A percentile compares a stretch with the other conserved stretches of the same genome.
Conservation (phyloP, 2,113 vertebrate species). For the Carassius carassius region DNA sequence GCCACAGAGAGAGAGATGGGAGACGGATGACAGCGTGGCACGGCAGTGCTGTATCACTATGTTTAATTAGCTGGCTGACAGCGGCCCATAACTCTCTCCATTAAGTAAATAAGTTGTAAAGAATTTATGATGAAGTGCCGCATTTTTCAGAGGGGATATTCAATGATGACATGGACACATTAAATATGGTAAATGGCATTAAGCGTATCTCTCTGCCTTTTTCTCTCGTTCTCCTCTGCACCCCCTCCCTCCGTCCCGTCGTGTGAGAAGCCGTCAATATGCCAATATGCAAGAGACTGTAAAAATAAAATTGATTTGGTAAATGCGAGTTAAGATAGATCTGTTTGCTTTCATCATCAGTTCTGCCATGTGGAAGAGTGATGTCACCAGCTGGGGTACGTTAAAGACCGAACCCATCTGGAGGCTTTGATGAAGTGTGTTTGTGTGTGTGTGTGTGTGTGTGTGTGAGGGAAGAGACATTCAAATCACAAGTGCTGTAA, state of each 20-base stretch:
- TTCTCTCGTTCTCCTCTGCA: slow-evolving; percentile 9
- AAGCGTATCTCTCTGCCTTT: slow-evolving; percentile 65
- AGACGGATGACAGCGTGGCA: slow-evolving; percentile 74
- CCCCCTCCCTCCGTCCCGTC: neutral
- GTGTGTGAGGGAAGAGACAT: slow-evolving; percentile 58
- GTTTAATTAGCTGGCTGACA: slow-evolving; percentile 90
- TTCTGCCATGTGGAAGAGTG: slow-evolving; percentile 89
- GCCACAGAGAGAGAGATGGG: slow-evolving; percentile 41
- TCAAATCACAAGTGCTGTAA: slow-evolving; percentile 3
- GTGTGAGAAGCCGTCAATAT: slow-evolving; percentile 92
- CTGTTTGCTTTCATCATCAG: slow-evolving; percentile 99
- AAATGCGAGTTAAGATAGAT: slow-evolving; percentile 99
- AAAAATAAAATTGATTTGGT: slow-evolving; percentile 99
- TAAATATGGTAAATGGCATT: slow-evolving; percentile 98
- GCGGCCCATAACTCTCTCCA: slow-evolving; percentile 91
- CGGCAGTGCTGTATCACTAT: slow-evolving; percentile 87
- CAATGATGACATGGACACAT: slow-evolving; percentile 96
- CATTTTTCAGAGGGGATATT: slow-evolving; percentile 93
- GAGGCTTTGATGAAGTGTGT: slow-evolving; percentile 88
- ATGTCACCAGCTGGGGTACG: slow-evolving; percentile 96
- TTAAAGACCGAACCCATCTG: slow-evolving; percentile 96
- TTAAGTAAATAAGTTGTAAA: slow-evolving; percentile 98
- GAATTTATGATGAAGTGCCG: slow-evolving; percentile 97
- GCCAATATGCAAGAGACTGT: slow-evolving; percentile 95
- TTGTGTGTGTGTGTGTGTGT: slow-evolving; percentile 82